phyloP scores from a whole-genome alignment of 37 sponge, comb jelly and placozoan genomes.

The Halisarca cf. caerulea region DNA sequence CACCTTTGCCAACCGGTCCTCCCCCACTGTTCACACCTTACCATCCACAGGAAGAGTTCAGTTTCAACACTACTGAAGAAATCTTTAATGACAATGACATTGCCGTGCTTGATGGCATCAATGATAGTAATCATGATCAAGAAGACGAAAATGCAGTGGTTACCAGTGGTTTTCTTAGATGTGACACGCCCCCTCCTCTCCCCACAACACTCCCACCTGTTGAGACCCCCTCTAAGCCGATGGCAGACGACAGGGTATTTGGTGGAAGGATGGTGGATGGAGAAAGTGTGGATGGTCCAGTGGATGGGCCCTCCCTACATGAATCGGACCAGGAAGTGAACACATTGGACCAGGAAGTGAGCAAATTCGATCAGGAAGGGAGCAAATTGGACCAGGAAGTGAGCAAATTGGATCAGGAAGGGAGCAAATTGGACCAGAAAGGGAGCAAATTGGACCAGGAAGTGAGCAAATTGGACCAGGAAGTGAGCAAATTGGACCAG shows the following conservation, averaged over 20 bases:
- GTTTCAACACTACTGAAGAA: background rate
- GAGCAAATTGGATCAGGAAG: background rate
- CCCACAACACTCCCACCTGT: constrained; percentile 5
- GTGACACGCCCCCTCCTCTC: constrained; percentile 6
- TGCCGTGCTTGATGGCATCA: background rate
- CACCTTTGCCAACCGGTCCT: background rate
- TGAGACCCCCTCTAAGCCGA: background rate
- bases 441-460: too few relatives aligned
- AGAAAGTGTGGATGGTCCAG: background rate
- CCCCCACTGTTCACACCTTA: constrained; percentile 27
- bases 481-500: too few relatives aligned
- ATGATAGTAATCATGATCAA: background rate
- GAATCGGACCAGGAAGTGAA: background rate
- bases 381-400: background rate
- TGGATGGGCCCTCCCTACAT: background rate
- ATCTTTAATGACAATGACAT: background rate
- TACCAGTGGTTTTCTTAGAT: too few relatives aligned
- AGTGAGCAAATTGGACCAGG: too few relatives aligned
- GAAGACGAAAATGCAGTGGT: background rate
- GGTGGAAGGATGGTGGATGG: too few relatives aligned
- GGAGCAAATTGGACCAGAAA: background rate
- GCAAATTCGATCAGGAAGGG: background rate
- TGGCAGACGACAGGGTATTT: too few relatives aligned
- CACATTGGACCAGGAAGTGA: background rate
- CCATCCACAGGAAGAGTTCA: background rate